Evolutionary conservation across 2,113 vertebrate species (phyloP).

Genomic region (Zosterops hypoxanthus): DNA sequence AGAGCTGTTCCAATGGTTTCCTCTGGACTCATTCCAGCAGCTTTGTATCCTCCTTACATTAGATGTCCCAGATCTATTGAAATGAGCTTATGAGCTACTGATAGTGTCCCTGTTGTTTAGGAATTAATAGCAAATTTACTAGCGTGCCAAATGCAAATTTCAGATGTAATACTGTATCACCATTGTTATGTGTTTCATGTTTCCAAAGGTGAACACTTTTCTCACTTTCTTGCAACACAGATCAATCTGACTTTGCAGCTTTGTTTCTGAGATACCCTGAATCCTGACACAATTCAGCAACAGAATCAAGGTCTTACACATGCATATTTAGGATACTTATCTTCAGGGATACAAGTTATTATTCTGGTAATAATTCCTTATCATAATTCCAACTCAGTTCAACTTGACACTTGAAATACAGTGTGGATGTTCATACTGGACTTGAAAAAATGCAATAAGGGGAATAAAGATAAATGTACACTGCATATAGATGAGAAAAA

Average conservation of each 20-base stretch:
- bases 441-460: neutral
- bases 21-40: neutral
- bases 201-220: neutral
- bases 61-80: neutral
- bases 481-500: neutral
- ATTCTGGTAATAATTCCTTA: neutral
- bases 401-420: neutral
- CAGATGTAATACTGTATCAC: neutral
- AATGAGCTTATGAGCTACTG: neutral
- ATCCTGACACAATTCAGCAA: neutral
- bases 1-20: neutral
- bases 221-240: neutral
- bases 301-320: neutral
- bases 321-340: neutral
- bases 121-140: neutral
- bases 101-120: neutral
- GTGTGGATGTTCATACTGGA: neutral
- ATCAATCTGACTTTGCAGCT: neutral
- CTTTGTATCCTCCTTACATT: neutral
- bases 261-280: neutral
- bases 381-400: neutral
- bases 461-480: neutral
- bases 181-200: neutral
- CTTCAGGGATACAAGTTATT: neutral
- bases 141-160: neutral